These are phyloP conservation scores for Fragum sueziense DNA, from an alignment of 2,888 invertebrate genomes.

Conservation along the genomic window DNA sequence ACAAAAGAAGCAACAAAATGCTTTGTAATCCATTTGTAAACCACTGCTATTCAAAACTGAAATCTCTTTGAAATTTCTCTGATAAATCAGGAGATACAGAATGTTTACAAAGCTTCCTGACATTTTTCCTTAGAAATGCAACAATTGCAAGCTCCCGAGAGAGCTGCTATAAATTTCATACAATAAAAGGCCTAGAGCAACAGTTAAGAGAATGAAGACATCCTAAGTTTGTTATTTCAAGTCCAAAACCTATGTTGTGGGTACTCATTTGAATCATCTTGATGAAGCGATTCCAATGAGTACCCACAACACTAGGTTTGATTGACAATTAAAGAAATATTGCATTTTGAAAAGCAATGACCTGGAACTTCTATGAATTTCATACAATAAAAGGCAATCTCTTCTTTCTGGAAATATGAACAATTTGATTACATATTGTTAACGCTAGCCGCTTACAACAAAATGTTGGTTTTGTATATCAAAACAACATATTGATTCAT, in stretches of 20 bases:
- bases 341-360: too few relatives aligned
- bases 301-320: too few relatives aligned
- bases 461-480: background rate
- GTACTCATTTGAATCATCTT: too few relatives aligned
- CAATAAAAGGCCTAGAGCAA: constrained; percentile 16
- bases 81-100: background rate
- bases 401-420: constrained; percentile 15
- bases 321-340: too few relatives aligned
- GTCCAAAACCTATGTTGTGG: too few relatives aligned
- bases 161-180: background rate
- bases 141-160: background rate
- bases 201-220: too few relatives aligned
- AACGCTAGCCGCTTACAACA: constrained; percentile 11
- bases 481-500: background rate
- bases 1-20: too few relatives aligned
- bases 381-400: constrained; percentile 10
- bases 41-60: too few relatives aligned
- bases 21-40: too few relatives aligned
- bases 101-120: background rate
- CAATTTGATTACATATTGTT: constrained; percentile 18
- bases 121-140: constrained; percentile 5
- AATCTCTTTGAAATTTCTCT: background rate
- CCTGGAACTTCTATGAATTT: background rate
- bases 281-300: too few relatives aligned
- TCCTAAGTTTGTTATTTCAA: too few relatives aligned